phyloP scores from a whole-genome alignment of 53 echinoderm and acorn worm genomes.

The Echinometra lucunter region DNA sequence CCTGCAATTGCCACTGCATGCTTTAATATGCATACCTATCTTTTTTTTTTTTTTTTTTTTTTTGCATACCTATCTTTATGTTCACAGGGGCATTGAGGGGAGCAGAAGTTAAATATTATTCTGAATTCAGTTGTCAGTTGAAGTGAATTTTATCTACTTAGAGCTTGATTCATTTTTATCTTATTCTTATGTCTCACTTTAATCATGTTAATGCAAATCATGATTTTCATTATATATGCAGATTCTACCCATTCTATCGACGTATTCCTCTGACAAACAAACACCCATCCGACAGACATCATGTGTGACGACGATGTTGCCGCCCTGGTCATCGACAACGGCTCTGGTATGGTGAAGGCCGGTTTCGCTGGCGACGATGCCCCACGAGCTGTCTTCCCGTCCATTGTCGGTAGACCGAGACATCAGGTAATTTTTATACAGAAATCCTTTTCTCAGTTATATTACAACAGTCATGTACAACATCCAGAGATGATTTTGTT shows the following conservation, averaged over 20 bases:
- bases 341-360: constrained; percentile 93
- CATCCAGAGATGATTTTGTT: no score
- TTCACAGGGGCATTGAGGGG: neutral
- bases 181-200: neutral
- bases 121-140: neutral
- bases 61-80: neutral
- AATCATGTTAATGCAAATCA: neutral
- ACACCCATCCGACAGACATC: constrained; percentile 63
- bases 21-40: no score
- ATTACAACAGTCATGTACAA: no score
- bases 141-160: neutral
- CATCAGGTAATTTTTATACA: constrained; percentile 73
- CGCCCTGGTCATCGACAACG: constrained; percentile 94
- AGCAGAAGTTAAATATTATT: neutral
- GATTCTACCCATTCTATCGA: constrained; percentile 4
- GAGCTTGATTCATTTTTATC: neutral
- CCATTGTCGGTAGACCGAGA: constrained; percentile 91
- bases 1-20: no score
- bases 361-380: constrained; percentile 97
- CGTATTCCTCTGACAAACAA: neutral
- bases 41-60: no score
- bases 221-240: neutral
- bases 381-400: constrained; percentile 94
- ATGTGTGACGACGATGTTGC: constrained; percentile 98
- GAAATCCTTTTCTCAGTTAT: neutral